Evolutionary conservation across 2,888 invertebrate genomes (phyloP).

Genomic region (Spatulosminthurus flaviceps): DNA sequence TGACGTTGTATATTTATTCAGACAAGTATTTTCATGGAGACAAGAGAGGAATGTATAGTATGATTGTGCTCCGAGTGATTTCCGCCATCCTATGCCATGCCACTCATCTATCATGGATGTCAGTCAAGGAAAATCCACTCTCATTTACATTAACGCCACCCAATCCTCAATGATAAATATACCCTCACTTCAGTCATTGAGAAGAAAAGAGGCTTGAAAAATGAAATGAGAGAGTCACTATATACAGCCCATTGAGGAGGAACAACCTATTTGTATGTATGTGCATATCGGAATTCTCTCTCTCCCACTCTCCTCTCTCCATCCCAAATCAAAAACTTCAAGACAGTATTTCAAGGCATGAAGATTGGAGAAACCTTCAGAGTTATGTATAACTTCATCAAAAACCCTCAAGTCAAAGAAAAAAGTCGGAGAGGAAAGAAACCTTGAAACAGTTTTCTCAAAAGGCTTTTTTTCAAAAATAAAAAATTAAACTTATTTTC

Average conservation of each 20-base stretch:
- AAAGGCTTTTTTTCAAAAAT: no score
- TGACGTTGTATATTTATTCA: not conserved
- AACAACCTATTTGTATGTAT: no score
- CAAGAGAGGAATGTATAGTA: not conserved
- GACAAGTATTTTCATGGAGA: not conserved
- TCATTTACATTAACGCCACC: conserved; percentile 7
- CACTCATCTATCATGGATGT: conserved; percentile 10
- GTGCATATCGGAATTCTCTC: no score
- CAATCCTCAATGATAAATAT: not conserved
- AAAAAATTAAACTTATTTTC: no score
- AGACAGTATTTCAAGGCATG: no score
- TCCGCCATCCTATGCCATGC: not conserved
- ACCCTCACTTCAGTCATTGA: not conserved
- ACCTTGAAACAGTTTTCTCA: no score
- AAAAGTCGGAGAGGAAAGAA: no score
- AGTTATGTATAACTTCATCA: no score
- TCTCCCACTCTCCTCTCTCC: no score
- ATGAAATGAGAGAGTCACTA: not conserved
- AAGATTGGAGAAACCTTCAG: no score
- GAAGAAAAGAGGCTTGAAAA: not conserved
- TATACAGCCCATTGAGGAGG: not conserved
- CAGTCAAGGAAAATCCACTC: conserved; percentile 2
- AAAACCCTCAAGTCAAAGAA: no score
- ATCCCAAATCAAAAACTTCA: no score
- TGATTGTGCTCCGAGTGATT: not conserved